Evolutionary conservation across 1,140 invertebrate genomes (phyloP), one percentile per base, ranked within the genome.

Genomic region (Drosophila varians): DNA sequence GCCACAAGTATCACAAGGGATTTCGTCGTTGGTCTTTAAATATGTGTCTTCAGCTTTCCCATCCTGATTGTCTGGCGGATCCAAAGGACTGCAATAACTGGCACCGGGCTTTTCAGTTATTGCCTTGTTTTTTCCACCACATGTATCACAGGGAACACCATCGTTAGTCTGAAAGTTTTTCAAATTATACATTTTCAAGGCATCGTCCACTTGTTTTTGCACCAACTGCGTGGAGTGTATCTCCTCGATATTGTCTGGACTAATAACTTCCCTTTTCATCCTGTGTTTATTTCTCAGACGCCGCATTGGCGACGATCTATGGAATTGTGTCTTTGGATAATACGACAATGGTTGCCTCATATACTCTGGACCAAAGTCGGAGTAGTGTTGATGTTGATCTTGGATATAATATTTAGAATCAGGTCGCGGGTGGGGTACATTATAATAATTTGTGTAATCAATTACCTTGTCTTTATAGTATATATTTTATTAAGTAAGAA

Each of bases 71-170:
- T 12, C 12, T 18, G 34, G 46, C 0, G 12, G 1, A 7, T n/a
- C 9, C 21, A 21, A 38, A 11, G 26, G 28, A 48, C 7, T n/a
- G 16, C 42, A 40, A 21, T 28, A 28, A 4, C n/a, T 47, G 1
- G 60, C 0, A 16, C n/a, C 40, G 4, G 49, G 58, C 11, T 56
- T 74, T 2, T 64, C 70, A 1, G n/a, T 31, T 1, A 38, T 49
- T 21, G 64, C 74, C 47, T 74, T 74, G 40, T 52, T 74, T 16
- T 74, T 74, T 1, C 71, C 71, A 3, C 71, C 71, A 51, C 70
- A 73, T 14, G 69, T 73, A 40, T 73, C 69, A 7, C 70, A 73
- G 0, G 70, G 28, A 14, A 56, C 31, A 6, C 47, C 56, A 5
- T 52, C 28, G 26, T 40, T 40, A 4, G 38, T 40, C 1, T 61